Conservation (phyloP, 1,140 invertebrate genomes). For the Drosophila ogumai region DNA sequence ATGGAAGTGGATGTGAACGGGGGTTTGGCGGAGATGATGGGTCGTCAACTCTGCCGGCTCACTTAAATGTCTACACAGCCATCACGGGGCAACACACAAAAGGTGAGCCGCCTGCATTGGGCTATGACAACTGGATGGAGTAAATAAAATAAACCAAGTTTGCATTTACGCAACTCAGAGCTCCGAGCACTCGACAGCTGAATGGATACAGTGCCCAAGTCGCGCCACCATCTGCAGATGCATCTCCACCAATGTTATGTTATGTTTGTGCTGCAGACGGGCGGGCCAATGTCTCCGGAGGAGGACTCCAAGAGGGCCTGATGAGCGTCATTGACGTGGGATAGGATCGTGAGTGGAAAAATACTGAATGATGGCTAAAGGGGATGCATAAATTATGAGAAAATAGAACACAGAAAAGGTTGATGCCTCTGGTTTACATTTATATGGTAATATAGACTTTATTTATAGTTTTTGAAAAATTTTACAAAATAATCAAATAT, state of each 20-base stretch:
- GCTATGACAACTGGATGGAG: constrained; percentile 45
- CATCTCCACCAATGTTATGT: constrained; percentile 20
- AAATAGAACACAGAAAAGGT: constrained; percentile 32
- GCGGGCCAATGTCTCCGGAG: constrained; percentile 24
- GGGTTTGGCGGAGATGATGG: background rate
- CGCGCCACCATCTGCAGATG: constrained; percentile 20
- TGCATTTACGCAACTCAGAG: constrained; percentile 47
- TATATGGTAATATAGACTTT: constrained; percentile 84
- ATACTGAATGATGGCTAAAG: constrained; percentile 12
- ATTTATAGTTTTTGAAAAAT: constrained; percentile 84
- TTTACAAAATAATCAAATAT: constrained; percentile 84
- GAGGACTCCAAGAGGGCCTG: constrained; percentile 14
- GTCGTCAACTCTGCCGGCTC: constrained; percentile 28
- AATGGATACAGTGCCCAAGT: constrained; percentile 15
- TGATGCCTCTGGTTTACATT: constrained; percentile 59
- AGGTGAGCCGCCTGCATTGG: constrained; percentile 57
- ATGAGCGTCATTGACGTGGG: constrained; percentile 42
- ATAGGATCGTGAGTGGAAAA: constrained; percentile 34
- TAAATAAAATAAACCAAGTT: constrained; percentile 68
- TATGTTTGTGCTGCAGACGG: constrained; percentile 14
- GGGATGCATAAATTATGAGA: constrained; percentile 45
- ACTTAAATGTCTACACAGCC: constrained; percentile 59
- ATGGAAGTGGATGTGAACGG: background rate
- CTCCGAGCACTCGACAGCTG: constrained; percentile 23
- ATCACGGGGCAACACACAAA: constrained; percentile 47